phyloP scores from a whole-genome alignment of 35 echinoderm and acorn worm genomes.

The Acanthaster planci region DNA sequence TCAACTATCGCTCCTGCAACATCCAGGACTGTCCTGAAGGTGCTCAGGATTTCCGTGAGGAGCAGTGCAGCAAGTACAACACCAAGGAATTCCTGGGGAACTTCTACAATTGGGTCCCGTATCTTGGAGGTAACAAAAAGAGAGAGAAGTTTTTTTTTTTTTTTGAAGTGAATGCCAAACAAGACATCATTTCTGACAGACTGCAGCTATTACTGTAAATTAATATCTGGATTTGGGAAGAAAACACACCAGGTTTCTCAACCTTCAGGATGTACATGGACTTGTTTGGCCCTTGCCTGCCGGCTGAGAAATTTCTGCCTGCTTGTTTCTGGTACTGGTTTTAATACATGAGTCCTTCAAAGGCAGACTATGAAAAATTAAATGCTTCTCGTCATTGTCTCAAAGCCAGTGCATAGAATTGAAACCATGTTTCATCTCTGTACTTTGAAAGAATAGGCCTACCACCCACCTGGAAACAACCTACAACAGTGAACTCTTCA shows the following conservation, averaged over 20 bases:
- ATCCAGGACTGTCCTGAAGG: slow-evolving; percentile 98
- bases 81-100: slow-evolving; percentile 65
- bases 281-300: neutral
- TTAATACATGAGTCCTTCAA: too few relatives aligned
- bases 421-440: neutral
- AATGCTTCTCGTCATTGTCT: neutral
- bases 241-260: neutral
- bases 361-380: too few relatives aligned
- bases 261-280: neutral
- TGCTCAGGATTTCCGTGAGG: slow-evolving; percentile 77
- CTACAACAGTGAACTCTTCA: too few relatives aligned
- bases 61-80: slow-evolving; percentile 92
- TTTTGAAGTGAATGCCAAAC: neutral
- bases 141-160: neutral
- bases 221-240: neutral
- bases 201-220: neutral
- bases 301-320: neutral
- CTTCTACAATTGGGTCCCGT: slow-evolving; percentile 86
- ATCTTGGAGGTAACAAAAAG: slow-evolving; percentile 71
- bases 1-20: slow-evolving; percentile 81
- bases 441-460: neutral
- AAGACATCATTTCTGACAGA: neutral
- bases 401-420: neutral
- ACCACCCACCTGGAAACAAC: too few relatives aligned
- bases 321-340: too few relatives aligned